Percentiles rank a stretch among this genome's conserved stretches.
Evolutionary conservation across 2,888 invertebrate genomes (phyloP).

Genomic region (Oxycera nigricornis): DNA sequence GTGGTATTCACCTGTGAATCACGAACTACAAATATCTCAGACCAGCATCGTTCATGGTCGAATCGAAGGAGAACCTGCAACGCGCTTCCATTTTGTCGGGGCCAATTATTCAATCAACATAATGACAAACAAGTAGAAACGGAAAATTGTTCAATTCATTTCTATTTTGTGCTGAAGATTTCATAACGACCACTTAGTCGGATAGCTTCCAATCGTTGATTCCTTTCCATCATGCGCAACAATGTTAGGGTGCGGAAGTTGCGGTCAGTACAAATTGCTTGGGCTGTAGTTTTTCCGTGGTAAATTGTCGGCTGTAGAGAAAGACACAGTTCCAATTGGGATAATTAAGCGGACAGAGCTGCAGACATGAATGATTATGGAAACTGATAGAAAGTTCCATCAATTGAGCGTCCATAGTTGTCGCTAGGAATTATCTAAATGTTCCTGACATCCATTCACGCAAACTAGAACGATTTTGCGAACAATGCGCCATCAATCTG

Average conservation of each 20-base stretch:
- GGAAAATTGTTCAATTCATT: conserved; percentile 3
- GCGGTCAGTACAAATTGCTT: not conserved
- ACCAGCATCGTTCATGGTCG: too few relatives aligned
- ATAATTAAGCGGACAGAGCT: not conserved
- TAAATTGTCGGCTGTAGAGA: not conserved
- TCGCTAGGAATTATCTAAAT: too few relatives aligned
- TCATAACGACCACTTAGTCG: conserved; percentile 1
- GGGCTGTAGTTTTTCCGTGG: not conserved
- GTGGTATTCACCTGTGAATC: too few relatives aligned
- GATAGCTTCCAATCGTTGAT: not conserved
- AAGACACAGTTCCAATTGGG: not conserved
- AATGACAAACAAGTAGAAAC: not conserved
- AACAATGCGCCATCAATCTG: not conserved
- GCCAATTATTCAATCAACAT: conserved; percentile 11
- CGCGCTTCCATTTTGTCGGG: not conserved
- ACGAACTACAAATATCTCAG: too few relatives aligned
- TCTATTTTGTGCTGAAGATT: not conserved
- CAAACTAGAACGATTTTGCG: too few relatives aligned
- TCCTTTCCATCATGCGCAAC: not conserved
- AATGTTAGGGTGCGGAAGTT: not conserved
- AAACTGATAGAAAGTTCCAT: not conserved
- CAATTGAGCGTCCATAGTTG: not conserved
- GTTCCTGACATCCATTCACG: too few relatives aligned
- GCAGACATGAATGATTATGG: not conserved
- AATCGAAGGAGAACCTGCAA: too few relatives aligned